Evolutionary conservation across 2,113 vertebrate species (phyloP), one percentile per base, ranked within the genome.

Genomic region (Epinephelus cyanopodus): DNA sequence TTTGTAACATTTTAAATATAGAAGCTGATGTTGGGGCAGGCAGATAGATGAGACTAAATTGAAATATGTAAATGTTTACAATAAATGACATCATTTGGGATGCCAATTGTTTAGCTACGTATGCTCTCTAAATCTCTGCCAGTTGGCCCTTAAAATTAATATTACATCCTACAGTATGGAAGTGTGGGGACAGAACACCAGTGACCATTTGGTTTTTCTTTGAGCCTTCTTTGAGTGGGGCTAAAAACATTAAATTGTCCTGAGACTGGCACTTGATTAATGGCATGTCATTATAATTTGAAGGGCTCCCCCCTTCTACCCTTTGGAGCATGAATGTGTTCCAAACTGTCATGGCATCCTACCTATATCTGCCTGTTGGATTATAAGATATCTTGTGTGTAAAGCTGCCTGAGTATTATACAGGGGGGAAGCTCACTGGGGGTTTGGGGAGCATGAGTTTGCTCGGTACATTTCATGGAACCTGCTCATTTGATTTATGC

Each of bases 271-370:
- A 56, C 45, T 74, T 79, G 61, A 88, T 90, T 77, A 86, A 79
- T 82, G 77, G 48, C 66, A 23, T 37, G 25, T 79, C 74, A 77
- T 83, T 90, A 83, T 78, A 81, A 71, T 75, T 45, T 90, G 53
- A 83, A 89, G 68, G 52, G 23, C 68, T 71, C 25, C 17, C 37
- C 29, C 18, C 12, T 29, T 56, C 29, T 67, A 25, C 23, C 64
- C 21, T 65, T 63, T 71, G 50, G 68, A 60, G 58, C 69, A 74
- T 29, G 19, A 61, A 47, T 60, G 56, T 25, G 33, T 39, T 39
- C 37, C 52, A 56, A 74, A 77, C 73, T 74, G 52, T 60, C 53
- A 61, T n/a, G 19, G 47, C 60, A 65, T 65, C 77, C 29, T 45
- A 58, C 50, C 62, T 71, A 15, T 45, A 78, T 62, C 13, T 58